Percentiles rank a stretch among this genome's conserved stretches.
Evolutionary conservation across 2,888 invertebrate genomes (phyloP).

Genomic region (Agrilus biguttatus): DNA sequence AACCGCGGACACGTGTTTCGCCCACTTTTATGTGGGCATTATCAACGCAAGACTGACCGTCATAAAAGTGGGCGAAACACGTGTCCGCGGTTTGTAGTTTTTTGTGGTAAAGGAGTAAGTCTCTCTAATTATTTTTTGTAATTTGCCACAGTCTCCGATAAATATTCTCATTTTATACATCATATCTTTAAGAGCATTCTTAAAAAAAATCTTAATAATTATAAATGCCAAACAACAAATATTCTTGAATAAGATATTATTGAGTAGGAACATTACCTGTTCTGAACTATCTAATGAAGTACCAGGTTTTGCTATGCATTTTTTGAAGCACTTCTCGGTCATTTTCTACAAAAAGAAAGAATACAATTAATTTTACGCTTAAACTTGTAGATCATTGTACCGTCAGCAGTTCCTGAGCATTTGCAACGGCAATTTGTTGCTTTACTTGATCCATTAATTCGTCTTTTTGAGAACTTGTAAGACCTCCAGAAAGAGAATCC

Average conservation of each 20-base stretch:
- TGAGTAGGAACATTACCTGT: slow-evolving; percentile 37
- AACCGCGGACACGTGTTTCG: too few species aligned
- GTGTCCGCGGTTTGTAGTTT: too few species aligned
- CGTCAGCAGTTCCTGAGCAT: slow-evolving; percentile 82
- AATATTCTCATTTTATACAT: too few species aligned
- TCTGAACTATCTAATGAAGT: slow-evolving; percentile 77
- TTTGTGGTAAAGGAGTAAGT: too few species aligned
- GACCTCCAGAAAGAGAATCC: slow-evolving; percentile 42
- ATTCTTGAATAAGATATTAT: slow-evolving; percentile 6
- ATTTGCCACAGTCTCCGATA: too few species aligned
- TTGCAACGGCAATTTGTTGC: slow-evolving; percentile 87
- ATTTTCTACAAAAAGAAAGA: slow-evolving; percentile 70
- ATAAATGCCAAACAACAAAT: slow-evolving; percentile 1
- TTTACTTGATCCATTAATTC: slow-evolving; percentile 90
- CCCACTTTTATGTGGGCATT: too few species aligned
- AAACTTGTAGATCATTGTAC: slow-evolving; percentile 27
- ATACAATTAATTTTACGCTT: slow-evolving; percentile 2
- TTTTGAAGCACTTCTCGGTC: slow-evolving; percentile 94
- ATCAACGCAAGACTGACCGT: too few species aligned
- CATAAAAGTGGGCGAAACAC: too few species aligned
- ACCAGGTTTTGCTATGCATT: slow-evolving; percentile 85
- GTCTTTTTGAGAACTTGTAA: slow-evolving; percentile 60
- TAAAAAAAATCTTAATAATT: neutral
- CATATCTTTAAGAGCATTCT: neutral
- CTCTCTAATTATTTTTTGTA: too few species aligned